Base-by-base conservation (phyloP, 2,888 invertebrate genomes). In the Drosophila gaucha region DNA sequence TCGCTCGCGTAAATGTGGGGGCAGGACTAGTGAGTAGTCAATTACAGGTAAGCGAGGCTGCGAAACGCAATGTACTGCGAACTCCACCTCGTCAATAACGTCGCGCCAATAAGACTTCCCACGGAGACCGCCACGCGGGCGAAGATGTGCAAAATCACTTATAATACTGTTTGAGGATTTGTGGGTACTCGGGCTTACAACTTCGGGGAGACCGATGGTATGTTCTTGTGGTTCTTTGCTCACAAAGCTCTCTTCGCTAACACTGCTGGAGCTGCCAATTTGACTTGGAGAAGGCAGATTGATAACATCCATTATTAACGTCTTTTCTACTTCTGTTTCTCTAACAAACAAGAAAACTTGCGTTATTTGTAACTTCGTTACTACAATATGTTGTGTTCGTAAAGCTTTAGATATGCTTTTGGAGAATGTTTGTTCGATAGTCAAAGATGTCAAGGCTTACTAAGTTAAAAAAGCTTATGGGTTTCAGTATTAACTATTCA, bases 1-100 rank as follows among this genome's bases (percentile, higher is more conserved):
- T 14, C 91, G 78, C 16, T 86, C 78, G 0, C 88, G 78, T 8
- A 92, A 62, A 14, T 72, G 74, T 8, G 75, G 71, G 0, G 92
- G 91, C 38, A 92, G 46, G 0, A 90, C 86, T n/a, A 86, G 43
- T 1, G 90, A 89, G 35, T 88, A 90, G 52, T 91, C 90, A 9
- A 86, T 71, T 22, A 68, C 43, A 2, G 84, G 84, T 22, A 84
- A 36, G 12, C 60, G 86, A 8, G 86, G 88, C 30, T 66, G 57
- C 2, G 67, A 54, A 9, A 49, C 56, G 8, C 88, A 80, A 2
- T 74, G 68, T 5, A 88, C 72, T 0, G 62, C 63, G 30, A 64
- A 67, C 46, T 91, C 91, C 16, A 91, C 88, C 26, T 91, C 89
- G 1, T 80, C 51, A 6, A 91, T 84, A 2, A 90, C 86, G 3